A percentile compares a stretch with the other conserved stretches of the same genome.
phyloP scores from a whole-genome alignment of 2,113 vertebrate genomes.

The Pterocles burchelli region DNA sequence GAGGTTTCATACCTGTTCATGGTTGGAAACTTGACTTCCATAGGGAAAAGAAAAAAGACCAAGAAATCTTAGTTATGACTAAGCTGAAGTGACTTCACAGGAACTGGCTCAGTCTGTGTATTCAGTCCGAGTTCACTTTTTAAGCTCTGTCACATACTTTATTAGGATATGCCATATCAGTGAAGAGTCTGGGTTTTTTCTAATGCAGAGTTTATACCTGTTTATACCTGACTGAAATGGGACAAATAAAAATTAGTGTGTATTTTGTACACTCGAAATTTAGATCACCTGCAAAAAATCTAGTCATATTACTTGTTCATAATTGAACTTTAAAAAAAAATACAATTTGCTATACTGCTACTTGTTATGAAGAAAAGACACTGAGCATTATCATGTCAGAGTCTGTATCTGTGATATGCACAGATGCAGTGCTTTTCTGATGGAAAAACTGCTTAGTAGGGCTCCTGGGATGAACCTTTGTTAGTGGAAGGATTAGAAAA shows the following conservation, averaged over 20 bases:
- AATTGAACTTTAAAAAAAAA: neutral
- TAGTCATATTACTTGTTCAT: neutral
- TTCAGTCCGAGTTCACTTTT: neutral
- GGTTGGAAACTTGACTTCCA: neutral
- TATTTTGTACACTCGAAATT: neutral
- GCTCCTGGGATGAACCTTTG: neutral
- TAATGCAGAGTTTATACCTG: neutral
- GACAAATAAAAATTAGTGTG: neutral
- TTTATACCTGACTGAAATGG: neutral
- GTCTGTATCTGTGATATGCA: neutral
- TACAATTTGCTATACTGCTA: neutral
- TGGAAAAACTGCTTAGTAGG: neutral
- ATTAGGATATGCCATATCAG: rapidly evolving
- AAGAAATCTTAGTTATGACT: neutral
- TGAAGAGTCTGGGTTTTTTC: neutral
- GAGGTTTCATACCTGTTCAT: neutral
- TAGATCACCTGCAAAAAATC: neutral
- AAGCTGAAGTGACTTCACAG: neutral
- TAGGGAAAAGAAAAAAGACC: neutral
- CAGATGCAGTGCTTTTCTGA: neutral
- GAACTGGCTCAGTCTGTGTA: neutral
- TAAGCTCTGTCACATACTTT: neutral
- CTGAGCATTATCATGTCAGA: neutral
- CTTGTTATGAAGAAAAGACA: neutral
- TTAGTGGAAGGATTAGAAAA: neutral